Evolutionary conservation across 2,888 invertebrate genomes (phyloP), one percentile per base, ranked within the genome.

Genomic region (Phaedon cochleariae): DNA sequence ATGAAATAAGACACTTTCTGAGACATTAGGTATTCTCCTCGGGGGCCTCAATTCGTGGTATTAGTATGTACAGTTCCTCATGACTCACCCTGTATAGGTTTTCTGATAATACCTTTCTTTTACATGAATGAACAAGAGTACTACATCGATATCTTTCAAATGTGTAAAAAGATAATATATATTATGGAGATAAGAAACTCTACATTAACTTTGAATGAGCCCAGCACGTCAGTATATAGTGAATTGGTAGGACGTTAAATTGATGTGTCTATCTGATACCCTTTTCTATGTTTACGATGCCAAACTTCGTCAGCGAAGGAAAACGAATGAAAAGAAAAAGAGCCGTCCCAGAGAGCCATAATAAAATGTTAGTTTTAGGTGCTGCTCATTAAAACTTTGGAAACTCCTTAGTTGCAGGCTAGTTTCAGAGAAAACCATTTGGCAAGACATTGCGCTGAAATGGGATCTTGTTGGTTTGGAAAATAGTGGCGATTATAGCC

Each of bases 321-420:
- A 6, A 18, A 57, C 46, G 45, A 26, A 57, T 57, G 45, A 57
- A 57, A 57, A 57, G 57, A 46, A 45, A n/a, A 57, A 41, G 57
- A 26, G 41, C 41, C 12, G 26, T 57, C 31, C 26, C 21, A 17
- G 37, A 22, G 45, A 45, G 57, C 45, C 45, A 15, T 57, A 57
- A 57, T 57, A 29, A 57, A 57, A 57, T 57, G 57, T 57, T 57
- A 57, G 57, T 57, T 57, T 57, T 45, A 57, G 57, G 57, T 57
- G 31, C 31, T 26, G 17, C 45, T 57, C 57, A 57, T 57, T 57
- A 57, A 57, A 57, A 57, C 45, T 57, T 57, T 17, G 45, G 45
- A 17, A 55, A 57, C 29, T 57, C 31, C 57, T 45, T 20, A 57
- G 45, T 57, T 57, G 57, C 45, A 45, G 57, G 46, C 57, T 57